These are phyloP conservation scores for Volucella bombylans DNA, from an alignment of 2,888 invertebrate species.

Conservation along the genomic window DNA sequence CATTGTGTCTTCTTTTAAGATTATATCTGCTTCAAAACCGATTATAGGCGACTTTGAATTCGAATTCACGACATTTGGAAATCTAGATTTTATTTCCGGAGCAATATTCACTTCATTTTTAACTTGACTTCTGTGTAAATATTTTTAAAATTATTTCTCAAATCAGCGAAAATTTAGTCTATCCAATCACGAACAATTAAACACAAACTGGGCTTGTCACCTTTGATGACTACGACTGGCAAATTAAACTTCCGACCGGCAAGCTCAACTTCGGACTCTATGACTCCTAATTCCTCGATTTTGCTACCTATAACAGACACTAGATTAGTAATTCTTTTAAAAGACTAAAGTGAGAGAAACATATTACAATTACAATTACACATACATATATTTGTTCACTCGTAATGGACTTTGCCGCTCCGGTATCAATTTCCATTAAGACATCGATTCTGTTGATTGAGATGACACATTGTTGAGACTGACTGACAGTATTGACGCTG, in stretches of 20 bases:
- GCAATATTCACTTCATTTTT: too few relatives aligned
- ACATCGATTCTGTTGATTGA: not conserved
- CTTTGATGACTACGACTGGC: not conserved
- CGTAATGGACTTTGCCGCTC: not conserved
- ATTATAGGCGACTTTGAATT: too few relatives aligned
- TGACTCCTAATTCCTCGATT: constrained; percentile 2
- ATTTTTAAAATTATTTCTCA: too few relatives aligned
- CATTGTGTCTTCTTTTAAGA: too few relatives aligned
- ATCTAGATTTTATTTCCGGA: too few relatives aligned
- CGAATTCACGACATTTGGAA: too few relatives aligned
- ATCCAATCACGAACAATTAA: too few relatives aligned
- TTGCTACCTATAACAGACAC: not conserved
- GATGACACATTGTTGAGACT: not conserved
- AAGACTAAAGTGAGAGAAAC: not conserved
- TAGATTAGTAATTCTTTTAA: not conserved
- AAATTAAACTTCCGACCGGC: not conserved
- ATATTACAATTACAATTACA: too few relatives aligned
- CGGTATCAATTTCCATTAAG: not conserved
- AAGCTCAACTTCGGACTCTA: constrained; percentile 5
- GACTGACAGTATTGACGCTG: not conserved
- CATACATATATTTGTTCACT: not conserved
- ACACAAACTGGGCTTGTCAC: not conserved
- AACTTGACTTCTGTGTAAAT: too few relatives aligned
- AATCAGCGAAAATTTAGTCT: too few relatives aligned
- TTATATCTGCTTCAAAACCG: too few relatives aligned